These are phyloP conservation scores for Aphaenogaster floridana DNA, from an alignment of 1,140 invertebrate species.

Conservation along the genomic window DNA sequence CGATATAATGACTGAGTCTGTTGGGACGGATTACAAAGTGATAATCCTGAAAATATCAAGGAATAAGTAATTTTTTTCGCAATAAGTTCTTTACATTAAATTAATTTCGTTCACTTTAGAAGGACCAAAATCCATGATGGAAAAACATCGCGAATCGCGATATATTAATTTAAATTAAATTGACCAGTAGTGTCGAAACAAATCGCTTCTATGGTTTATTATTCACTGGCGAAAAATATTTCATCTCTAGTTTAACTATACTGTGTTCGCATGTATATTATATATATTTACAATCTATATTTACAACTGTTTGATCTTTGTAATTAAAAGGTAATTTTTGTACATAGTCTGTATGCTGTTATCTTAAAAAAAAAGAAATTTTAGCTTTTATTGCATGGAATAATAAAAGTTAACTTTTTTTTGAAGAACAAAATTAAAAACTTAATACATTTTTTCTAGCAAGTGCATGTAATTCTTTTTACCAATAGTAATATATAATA, in stretches of 20 bases:
- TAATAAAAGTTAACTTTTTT: neutral
- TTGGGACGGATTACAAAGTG: neutral
- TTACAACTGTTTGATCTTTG: neutral
- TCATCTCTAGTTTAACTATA: neutral
- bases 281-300: conserved; percentile 10
- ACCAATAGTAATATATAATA: neutral
- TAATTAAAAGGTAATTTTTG: conserved; percentile 2
- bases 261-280: neutral
- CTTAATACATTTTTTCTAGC: neutral
- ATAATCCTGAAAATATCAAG: conserved; percentile 5
- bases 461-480: neutral
- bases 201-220: too few relatives aligned
- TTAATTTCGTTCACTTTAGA: too few relatives aligned
- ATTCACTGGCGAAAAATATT: too few relatives aligned
- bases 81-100: too few relatives aligned
- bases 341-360: neutral
- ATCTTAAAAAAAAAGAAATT: neutral
- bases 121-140: too few relatives aligned
- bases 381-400: neutral
- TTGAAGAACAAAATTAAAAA: neutral
- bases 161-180: too few relatives aligned
- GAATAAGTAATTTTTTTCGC: neutral
- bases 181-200: too few relatives aligned
- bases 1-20: neutral
- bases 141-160: too few relatives aligned